These are phyloP conservation scores for Taenioides sp. DNA, from an alignment of 2,797 vertebrate genomes.

Conservation along the genomic window DNA sequence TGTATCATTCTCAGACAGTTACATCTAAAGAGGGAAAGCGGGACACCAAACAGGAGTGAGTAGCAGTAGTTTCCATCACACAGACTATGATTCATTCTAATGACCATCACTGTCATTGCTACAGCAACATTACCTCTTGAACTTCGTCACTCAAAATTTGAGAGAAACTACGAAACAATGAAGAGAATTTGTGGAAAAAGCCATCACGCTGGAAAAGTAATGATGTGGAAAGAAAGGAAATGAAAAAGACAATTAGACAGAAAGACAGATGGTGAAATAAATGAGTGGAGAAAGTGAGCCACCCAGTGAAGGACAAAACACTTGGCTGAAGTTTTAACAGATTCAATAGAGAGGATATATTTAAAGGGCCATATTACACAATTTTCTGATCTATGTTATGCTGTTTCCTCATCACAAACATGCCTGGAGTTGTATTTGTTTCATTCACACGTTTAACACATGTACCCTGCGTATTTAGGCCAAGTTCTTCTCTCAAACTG, in stretches of 20 bases:
- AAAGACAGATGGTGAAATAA: constrained; percentile 48
- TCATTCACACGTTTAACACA: too few relatives aligned
- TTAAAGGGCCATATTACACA: neutral
- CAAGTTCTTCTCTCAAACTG: too few relatives aligned
- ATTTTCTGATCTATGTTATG: too few relatives aligned
- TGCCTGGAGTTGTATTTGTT: too few relatives aligned
- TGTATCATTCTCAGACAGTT: too few relatives aligned
- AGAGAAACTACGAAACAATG: constrained; percentile 83
- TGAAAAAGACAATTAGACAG: constrained; percentile 42
- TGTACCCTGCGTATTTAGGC: too few relatives aligned
- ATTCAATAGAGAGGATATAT: constrained; percentile 6
- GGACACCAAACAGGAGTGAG: too few relatives aligned
- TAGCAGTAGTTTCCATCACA: constrained; percentile 35
- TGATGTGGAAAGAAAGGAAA: constrained; percentile 52
- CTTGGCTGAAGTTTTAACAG: constrained; percentile 6
- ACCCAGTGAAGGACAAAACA: constrained; percentile 22
- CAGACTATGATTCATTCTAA: constrained; percentile 31
- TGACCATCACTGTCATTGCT: constrained; percentile 52
- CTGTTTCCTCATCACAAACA: too few relatives aligned
- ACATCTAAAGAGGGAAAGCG: too few relatives aligned
- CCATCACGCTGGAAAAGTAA: constrained; percentile 79
- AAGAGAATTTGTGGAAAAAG: constrained; percentile 86
- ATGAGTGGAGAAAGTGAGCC: constrained; percentile 17
- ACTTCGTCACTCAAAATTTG: constrained; percentile 72
- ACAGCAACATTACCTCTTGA: constrained; percentile 82